Conservation (phyloP, 2,113 vertebrate species). For the Melozone crissalis region DNA sequence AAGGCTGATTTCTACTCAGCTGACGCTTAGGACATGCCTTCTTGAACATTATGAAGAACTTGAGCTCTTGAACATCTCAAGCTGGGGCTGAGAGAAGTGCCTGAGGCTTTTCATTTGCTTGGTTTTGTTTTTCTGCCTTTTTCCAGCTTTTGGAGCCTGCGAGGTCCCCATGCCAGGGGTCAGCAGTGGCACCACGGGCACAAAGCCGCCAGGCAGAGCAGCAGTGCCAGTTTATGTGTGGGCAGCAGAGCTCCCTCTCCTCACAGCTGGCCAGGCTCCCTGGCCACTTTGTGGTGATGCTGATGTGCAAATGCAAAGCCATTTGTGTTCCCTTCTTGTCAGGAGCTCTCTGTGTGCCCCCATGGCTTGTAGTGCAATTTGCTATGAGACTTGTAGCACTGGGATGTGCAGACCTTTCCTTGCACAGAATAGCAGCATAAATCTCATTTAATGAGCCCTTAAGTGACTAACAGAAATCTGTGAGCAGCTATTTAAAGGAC, state of each 20-base stretch:
- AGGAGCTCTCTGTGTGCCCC: neutral
- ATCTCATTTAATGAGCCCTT: neutral
- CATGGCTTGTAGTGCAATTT: neutral
- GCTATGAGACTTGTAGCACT: neutral
- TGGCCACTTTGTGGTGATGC: neutral
- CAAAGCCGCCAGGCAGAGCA: neutral
- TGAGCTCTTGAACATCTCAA: neutral
- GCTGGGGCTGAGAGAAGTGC: neutral
- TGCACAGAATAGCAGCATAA: neutral
- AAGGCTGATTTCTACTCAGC: neutral
- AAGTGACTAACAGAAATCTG: neutral
- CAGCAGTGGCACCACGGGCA: rapidly evolving
- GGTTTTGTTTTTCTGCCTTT: neutral
- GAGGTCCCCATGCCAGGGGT: neutral
- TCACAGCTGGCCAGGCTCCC: neutral
- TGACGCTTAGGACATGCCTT: neutral
- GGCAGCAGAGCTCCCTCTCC: neutral
- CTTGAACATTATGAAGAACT: neutral
- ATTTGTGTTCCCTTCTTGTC: neutral
- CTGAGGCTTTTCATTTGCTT: neutral
- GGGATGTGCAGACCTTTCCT: neutral
- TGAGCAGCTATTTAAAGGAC: neutral
- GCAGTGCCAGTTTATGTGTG: rapidly evolving
- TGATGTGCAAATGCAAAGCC: neutral
- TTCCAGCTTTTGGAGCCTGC: neutral